Evolutionary conservation across 92 coral and sea anemone genomes (phyloP), one percentile per base, ranked within the genome.

Genomic region (Epizoanthus scotinus): DNA sequence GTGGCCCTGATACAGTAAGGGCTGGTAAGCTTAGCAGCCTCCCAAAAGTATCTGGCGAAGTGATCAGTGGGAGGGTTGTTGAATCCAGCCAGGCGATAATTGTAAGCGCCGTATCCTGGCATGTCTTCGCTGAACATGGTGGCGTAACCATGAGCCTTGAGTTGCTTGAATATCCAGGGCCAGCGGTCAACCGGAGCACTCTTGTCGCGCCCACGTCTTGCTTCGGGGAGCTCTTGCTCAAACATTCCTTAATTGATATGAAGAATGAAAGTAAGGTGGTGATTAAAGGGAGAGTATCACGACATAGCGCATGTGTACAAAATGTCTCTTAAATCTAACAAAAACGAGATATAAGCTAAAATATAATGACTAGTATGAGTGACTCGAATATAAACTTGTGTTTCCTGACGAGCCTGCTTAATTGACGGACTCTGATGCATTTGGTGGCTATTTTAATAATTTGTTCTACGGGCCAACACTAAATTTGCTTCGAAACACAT

Each of bases 31-130:
- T 57, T 54, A 1, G 98, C 95, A 1, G 97, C 94, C 55, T 87
- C 83, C 98, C 98, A 94, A 24, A 94, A 94, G 74, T 87, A 87
- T 18, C 98, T 91, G 17, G 89, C 63, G 50, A 85, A 94, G 66
- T 94, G 98, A 70, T 94, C 97, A 17, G 98, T 86, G 8, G 98
- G 98, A 0, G 98, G 92, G 14, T 92, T 82, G n/a, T 75, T 90
- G 71, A 94, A 94, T 42, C 98, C 98, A 25, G 84, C 93, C 17
- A 94, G 85, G 13, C 98, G 93, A 65, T 87, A 92, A 73, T 86
- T 94, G 28, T 90, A 94, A 2, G 98, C 87, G 27, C 81, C 97
- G 61, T 42, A 63, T 4, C 6, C 78, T 0, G 92, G 91, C 62
- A 87, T 83, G 29, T 94, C 98, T 67, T 94, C 98, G 20, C 97